Conservation (phyloP, 2,113 vertebrate genomes). For the Abramis brama region DNA sequence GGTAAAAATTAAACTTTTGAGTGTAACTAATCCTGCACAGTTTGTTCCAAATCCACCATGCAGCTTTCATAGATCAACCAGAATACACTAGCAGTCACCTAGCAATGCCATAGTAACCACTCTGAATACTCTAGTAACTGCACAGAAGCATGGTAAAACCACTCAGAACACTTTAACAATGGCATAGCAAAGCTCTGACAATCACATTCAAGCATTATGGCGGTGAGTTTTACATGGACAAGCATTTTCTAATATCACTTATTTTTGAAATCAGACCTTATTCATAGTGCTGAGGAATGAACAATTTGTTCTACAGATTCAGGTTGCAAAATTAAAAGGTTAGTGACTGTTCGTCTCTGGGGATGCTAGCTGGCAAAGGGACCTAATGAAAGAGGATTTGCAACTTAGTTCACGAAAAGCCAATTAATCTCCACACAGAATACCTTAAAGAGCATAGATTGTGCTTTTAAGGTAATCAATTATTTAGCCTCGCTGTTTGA, state of each 20-base stretch:
- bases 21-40: background rate
- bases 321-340: background rate
- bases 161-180: background rate
- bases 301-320: background rate
- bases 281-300: background rate
- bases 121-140: no score
- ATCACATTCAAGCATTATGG: background rate
- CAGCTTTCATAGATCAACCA: background rate
- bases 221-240: background rate
- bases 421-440: slow-evolving; percentile 43
- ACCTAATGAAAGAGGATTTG: slow-evolving; percentile 38
- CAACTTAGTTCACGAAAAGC: slow-evolving; percentile 43
- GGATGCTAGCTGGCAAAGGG: background rate
- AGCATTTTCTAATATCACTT: background rate
- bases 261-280: background rate
- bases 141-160: slow-evolving; percentile 17
- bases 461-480: slow-evolving; percentile 26
- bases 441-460: slow-evolving; percentile 41
- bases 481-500: background rate
- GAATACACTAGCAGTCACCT: background rate
- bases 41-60: background rate
- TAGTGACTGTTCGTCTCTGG: background rate
- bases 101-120: background rate
- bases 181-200: background rate
- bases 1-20: background rate